phyloP scores from a whole-genome alignment of 2,113 vertebrate species.

The Cynocephalus volans region DNA sequence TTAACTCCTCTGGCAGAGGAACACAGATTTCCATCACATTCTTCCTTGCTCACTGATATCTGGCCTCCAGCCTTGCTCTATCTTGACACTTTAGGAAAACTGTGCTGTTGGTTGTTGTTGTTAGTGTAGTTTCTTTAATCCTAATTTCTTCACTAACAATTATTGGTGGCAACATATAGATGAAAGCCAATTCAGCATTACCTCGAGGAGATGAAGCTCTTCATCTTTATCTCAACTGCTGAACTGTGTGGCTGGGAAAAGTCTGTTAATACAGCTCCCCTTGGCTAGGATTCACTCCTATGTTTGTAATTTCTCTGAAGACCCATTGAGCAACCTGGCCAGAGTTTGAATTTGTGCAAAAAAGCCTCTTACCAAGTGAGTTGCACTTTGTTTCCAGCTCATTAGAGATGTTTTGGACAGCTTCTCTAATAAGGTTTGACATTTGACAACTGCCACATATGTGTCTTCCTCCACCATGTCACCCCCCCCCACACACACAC shows the following conservation, averaged over 20 bases:
- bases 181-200: constrained; percentile 4
- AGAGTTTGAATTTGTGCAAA: constrained; percentile 80
- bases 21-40: constrained; percentile 79
- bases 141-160: background rate
- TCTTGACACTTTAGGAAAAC: constrained; percentile 64
- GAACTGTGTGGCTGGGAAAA: constrained; percentile 9
- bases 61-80: constrained; percentile 78
- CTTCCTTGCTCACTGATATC: constrained; percentile 72
- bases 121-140: background rate
- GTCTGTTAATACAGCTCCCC: constrained; percentile 73
- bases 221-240: constrained; percentile 33
- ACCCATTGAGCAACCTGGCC: constrained; percentile 84
- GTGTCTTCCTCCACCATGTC: constrained; percentile 62
- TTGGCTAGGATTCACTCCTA: constrained; percentile 76
- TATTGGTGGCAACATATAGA: background rate
- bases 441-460: constrained; percentile 73
- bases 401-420: constrained; percentile 84
- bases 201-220: background rate
- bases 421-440: constrained; percentile 84
- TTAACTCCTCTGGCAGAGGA: constrained; percentile 80
- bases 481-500: background rate
- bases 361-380: constrained; percentile 81
- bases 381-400: constrained; percentile 82
- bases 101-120: background rate
- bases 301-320: constrained; percentile 81